Conservation (phyloP, 2,113 vertebrate genomes). For the Lycaon pictus region DNA sequence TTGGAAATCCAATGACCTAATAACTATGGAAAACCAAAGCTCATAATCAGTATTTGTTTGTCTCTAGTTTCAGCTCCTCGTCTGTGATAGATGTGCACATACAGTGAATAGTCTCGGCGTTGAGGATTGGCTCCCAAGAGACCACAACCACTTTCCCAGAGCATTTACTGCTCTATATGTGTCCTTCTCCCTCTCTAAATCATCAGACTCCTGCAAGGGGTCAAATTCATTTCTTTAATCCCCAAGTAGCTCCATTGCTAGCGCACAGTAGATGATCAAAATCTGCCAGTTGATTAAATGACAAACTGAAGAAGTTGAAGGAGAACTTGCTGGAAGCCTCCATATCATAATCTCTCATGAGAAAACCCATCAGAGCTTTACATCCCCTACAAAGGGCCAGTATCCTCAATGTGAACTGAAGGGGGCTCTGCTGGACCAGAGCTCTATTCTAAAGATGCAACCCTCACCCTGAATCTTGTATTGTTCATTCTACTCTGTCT, state of each 20-base stretch:
- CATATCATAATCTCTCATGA: background rate
- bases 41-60: slow-evolving; percentile 32
- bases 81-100: background rate
- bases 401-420: background rate
- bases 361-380: background rate
- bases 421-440: background rate
- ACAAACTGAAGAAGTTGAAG: background rate
- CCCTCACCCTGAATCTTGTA: background rate
- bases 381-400: background rate
- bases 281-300: background rate
- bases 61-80: background rate
- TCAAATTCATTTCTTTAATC: background rate
- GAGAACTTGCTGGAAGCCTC: background rate
- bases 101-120: background rate
- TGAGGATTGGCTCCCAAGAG: background rate
- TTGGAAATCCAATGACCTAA: slow-evolving; percentile 55
- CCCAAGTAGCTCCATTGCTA: background rate
- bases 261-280: background rate
- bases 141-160: accelerated
- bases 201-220: background rate
- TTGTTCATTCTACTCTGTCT: background rate
- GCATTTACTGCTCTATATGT: background rate
- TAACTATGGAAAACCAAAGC: background rate
- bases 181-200: background rate
- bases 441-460: too few species aligned